phyloP scores from a whole-genome alignment of 2,888 invertebrate genomes.

The Strigamia maritima region DNA sequence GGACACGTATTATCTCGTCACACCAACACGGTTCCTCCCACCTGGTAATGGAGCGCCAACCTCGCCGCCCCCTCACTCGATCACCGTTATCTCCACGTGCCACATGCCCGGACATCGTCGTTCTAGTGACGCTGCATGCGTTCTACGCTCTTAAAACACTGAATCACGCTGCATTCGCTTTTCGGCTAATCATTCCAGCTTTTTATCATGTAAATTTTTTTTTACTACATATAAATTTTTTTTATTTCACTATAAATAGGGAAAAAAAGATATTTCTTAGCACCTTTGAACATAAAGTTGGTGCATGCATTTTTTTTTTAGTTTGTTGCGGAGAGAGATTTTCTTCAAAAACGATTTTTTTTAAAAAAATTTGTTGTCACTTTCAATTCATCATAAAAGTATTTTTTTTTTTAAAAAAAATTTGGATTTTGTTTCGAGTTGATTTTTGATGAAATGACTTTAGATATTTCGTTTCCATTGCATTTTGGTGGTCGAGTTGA shows the following conservation, averaged over 20 bases:
- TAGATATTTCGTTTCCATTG: neutral
- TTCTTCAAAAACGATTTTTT: too few species aligned
- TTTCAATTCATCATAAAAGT: too few species aligned
- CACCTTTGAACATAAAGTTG: neutral
- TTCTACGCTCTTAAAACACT: conserved; percentile 31
- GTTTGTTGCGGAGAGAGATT: too few species aligned
- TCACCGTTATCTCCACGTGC: conserved; percentile 37
- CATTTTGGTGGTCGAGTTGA: neutral
- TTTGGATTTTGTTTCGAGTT: neutral
- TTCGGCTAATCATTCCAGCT: conserved; percentile 21
- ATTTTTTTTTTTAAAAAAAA: too few species aligned
- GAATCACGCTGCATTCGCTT: conserved; percentile 25
- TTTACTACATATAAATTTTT: neutral
- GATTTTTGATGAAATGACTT: neutral
- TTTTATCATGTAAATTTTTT: conserved; percentile 28
- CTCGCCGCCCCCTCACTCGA: conserved; percentile 36
- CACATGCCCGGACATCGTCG: conserved; percentile 31
- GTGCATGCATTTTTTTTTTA: too few species aligned
- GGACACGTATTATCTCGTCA: conserved; percentile 37
- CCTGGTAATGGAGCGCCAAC: conserved; percentile 38
- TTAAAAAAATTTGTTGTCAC: too few species aligned
- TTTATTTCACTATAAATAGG: neutral
- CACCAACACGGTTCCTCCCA: conserved; percentile 36
- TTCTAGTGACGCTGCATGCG: conserved; percentile 26
- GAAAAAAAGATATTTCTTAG: neutral